These are phyloP conservation scores for Capra hircus DNA, from an alignment of 2,113 vertebrate species.

Conservation along the genomic window DNA sequence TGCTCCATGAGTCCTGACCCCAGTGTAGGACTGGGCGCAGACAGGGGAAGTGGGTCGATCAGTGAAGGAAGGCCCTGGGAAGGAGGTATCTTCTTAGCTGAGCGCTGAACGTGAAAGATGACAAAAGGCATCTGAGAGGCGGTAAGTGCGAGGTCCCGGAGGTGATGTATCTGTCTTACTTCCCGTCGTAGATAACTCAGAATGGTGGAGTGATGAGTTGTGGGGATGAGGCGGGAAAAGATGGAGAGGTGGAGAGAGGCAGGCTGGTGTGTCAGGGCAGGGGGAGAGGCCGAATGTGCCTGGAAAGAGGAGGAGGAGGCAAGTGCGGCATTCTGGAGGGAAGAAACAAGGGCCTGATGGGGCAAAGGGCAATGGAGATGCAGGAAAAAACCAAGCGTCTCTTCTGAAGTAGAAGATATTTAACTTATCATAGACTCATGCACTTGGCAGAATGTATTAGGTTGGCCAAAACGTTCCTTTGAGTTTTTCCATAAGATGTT, in stretches of 20 bases:
- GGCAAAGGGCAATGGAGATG: neutral
- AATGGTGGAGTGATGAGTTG: neutral
- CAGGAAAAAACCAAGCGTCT: neutral
- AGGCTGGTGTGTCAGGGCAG: fast-evolving
- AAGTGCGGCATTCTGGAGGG: neutral
- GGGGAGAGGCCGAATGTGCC: neutral
- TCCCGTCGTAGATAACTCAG: neutral
- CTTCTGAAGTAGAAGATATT: neutral
- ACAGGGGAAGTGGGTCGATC: neutral
- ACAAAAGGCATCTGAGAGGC: neutral
- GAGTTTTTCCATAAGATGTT: neutral
- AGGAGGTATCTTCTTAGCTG: neutral
- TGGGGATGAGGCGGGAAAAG: neutral
- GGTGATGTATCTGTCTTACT: neutral
- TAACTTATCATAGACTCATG: neutral
- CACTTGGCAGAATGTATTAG: neutral
- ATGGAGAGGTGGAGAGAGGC: neutral
- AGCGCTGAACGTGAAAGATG: neutral
- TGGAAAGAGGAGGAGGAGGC: neutral
- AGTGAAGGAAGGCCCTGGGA: neutral
- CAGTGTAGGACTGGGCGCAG: neutral
- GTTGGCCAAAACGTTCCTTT: neutral
- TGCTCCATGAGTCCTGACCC: neutral
- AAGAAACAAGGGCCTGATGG: neutral
- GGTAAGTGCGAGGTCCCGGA: neutral